Evolutionary conservation across 2,113 vertebrate species (phyloP).

Genomic region (Oenanthe oenanthe): DNA sequence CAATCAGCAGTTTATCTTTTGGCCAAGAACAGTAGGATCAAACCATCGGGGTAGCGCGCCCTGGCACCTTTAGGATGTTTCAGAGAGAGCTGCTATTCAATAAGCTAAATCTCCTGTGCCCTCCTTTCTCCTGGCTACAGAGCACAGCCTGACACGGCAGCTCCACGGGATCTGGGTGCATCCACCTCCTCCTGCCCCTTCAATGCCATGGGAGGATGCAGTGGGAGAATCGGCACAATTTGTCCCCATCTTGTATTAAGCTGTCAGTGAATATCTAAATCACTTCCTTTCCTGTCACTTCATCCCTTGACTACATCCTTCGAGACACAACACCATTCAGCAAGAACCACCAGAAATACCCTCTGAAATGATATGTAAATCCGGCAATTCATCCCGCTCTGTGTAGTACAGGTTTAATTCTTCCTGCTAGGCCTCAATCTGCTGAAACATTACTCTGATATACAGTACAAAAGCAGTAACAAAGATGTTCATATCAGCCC

Average conservation of each 20-base stretch:
- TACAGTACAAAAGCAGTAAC: conserved; percentile 91
- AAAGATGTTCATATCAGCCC: conserved; percentile 91
- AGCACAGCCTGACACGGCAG: background rate
- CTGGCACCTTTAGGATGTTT: conserved; percentile 4
- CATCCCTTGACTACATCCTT: conserved; percentile 82
- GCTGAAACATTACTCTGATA: conserved; percentile 86
- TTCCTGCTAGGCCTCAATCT: conserved; percentile 86
- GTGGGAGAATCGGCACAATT: conserved; percentile 69
- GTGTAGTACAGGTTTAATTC: conserved; percentile 87
- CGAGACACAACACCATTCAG: conserved; percentile 87
- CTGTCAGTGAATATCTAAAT: conserved; percentile 96
- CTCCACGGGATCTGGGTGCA: background rate
- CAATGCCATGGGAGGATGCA: background rate
- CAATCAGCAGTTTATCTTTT: conserved; percentile 38
- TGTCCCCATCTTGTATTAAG: conserved; percentile 90
- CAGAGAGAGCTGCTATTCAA: conserved; percentile 10
- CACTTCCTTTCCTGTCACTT: conserved; percentile 90
- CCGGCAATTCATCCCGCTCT: conserved; percentile 87
- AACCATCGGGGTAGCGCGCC: background rate
- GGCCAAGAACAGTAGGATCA: conserved; percentile 37
- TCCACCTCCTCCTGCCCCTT: background rate
- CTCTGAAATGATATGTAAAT: conserved; percentile 95
- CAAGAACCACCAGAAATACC: conserved; percentile 71
- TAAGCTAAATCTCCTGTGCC: conserved; percentile 23
- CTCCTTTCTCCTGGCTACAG: background rate